Conservation (phyloP, 2,888 invertebrate species). For the Bruchidius siliquastri region DNA sequence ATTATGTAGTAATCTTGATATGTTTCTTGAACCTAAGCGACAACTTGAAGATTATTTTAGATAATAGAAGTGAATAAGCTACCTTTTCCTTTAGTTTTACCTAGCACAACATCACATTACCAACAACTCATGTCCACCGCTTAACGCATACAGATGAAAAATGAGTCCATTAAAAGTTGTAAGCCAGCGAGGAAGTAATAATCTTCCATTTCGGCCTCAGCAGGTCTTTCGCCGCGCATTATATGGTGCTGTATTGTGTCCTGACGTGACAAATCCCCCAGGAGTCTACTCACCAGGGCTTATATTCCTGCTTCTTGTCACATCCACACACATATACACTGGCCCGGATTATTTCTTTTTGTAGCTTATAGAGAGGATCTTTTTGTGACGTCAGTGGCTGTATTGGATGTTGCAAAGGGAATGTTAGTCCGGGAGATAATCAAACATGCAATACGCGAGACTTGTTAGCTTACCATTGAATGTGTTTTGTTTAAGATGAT, state of each 20-base stretch:
- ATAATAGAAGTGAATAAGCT: too few species aligned
- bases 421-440: not conserved
- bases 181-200: slow-evolving; percentile 16
- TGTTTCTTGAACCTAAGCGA: too few species aligned
- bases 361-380: slow-evolving; percentile 20
- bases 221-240: slow-evolving; percentile 18
- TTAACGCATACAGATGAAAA: not conserved
- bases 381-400: not conserved
- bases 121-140: not conserved
- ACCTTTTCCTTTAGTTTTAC: too few species aligned
- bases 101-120: not conserved
- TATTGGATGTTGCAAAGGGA: not conserved
- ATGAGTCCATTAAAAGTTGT: slow-evolving; percentile 19
- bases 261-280: slow-evolving; percentile 44
- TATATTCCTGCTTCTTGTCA: slow-evolving; percentile 38
- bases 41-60: too few species aligned
- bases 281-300: slow-evolving; percentile 38
- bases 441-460: not conserved
- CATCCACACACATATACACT: slow-evolving; percentile 36
- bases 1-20: too few species aligned
- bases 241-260: slow-evolving; percentile 38
- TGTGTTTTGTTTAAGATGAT: too few species aligned
- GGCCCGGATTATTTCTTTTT: slow-evolving; percentile 37
- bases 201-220: slow-evolving; percentile 19
- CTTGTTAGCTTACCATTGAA: too few species aligned